Base-by-base conservation (phyloP, 2,888 invertebrate species). In the Dione vanillae region DNA sequence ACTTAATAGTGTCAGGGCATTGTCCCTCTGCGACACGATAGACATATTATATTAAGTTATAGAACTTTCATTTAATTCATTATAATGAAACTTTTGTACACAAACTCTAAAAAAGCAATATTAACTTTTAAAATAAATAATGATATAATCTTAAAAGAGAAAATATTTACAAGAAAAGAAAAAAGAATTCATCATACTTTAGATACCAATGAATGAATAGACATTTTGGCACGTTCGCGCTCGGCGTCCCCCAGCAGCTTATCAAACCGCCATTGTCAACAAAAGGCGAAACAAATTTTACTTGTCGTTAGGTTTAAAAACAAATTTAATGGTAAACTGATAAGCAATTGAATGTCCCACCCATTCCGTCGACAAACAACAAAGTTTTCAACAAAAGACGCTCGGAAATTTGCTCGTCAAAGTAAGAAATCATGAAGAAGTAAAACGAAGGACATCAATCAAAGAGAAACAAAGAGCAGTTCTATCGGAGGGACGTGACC, bases 141-240 rank as follows among this genome's bases (percentile, higher is more conserved):
- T 49, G 0, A 16, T 20, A 52, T n/a, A 37, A 56, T 5, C 10
- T 37, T 0, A 37, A n/a, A 56, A 54, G 6, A 54, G n/a, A 49
- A 54, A 54, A 54, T 54, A 35, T 16, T n/a, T 16, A 35, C 54
- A 35, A 56, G 16, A 56, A 37, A 16, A 35, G 54, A 37, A 56
- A 67, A 66, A 61, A 67, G 59, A 68, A 68, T 61, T 65, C 61
- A 69, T 59, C 77, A 79, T 76, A 82, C 79, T 80, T 81, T 80
- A 84, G 86, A 83, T 83, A 81, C 77, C 80, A 83, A 80, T 83
- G 82, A 83, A 80, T 82, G 79, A 79, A 81, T 81, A 78, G 83
- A 80, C 78, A 82, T 84, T 86, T 87, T 85, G 87, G 86, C 87
- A 87, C 86, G 82, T 78, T 75, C 80, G 75, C 76, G 78, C 79